Conservation (phyloP, 1,140 invertebrate genomes). For the Nilaparvata lugens region DNA sequence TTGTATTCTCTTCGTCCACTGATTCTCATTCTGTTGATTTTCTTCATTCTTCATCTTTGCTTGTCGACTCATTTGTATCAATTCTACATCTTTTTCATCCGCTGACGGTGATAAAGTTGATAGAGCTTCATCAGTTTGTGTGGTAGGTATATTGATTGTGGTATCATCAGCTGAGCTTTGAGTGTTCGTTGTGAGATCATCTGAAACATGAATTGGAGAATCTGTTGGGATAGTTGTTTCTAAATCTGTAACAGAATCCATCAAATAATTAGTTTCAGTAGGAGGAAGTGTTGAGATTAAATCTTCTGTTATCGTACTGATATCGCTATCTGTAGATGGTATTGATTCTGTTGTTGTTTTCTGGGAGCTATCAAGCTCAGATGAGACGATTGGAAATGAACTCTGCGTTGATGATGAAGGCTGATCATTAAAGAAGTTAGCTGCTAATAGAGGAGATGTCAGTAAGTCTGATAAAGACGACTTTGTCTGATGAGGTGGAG, state of each 20-base stretch:
- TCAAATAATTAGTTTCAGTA: constrained; percentile 1
- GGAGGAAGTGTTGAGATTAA: background rate
- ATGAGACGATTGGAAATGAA: no score
- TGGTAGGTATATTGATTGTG: background rate
- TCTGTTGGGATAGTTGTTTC: background rate
- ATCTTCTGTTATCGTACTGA: background rate
- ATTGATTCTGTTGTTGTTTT: background rate
- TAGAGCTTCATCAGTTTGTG: background rate
- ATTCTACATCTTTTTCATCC: no score
- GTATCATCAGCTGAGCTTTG: constrained; percentile 1
- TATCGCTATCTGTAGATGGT: constrained; percentile 4
- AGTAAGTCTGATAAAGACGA: no score
- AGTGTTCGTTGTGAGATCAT: constrained; percentile 4
- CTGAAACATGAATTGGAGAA: background rate
- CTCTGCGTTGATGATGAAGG: no score
- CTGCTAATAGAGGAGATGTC: no score
- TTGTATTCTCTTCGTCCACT: no score
- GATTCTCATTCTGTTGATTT: no score
- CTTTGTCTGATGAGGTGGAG: background rate
- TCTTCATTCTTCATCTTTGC: no score
- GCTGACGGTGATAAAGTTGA: no score
- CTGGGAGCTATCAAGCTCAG: background rate
- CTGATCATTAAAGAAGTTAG: no score
- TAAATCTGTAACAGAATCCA: background rate
- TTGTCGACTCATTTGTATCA: no score